Base-by-base conservation (phyloP, 2,113 vertebrate species). In the Oceanites oceanicus region DNA sequence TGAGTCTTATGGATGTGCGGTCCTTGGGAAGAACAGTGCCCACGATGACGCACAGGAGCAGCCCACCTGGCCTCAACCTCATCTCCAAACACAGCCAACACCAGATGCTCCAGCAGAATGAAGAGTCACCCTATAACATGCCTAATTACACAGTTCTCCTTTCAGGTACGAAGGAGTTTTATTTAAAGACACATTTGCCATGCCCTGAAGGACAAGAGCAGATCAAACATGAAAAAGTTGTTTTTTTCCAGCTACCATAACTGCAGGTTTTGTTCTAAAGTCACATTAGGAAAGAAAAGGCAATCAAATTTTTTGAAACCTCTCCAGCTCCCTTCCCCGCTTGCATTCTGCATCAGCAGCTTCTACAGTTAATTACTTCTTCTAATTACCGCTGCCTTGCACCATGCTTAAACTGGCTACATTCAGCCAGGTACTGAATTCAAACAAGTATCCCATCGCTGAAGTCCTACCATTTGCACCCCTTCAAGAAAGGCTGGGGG, bases 291-390 rank as follows among this genome's bases (percentile, higher is more conserved):
- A 86, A 94, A 81, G 72, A 86, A 96, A 88, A 94, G 67, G 63
- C 86, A 94, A 94, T 86, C 67, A 84, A 34, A 26, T 67, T 40
- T 83, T 90, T 88, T 93, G 63, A 96, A 95, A 92, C 22, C 50
- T 88, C 63, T 96, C 90, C 93, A 93, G 85, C 38, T 93, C 38
- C 47, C 55, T 96, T 93, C 66, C 45, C 71, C 70, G 42, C 45
- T 73, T 90, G 49, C 63, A 73, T 70, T 94, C 78, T 86, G 77
- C 67, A 90, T 86, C 71, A 96, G 55, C 74, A 93, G n/a, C 75
- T 92, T 90, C 92, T 76, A 77, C 45, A 83, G 85, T 61, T 92
- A 95, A 95, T 96, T 92, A 93, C 38, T 86, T 56, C 79, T 65
- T 47, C 55, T 95, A 93, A 96, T 93, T 93, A 76, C 53, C 1